phyloP scores from a whole-genome alignment of 1,140 invertebrate species.

The Eciton burchellii region DNA sequence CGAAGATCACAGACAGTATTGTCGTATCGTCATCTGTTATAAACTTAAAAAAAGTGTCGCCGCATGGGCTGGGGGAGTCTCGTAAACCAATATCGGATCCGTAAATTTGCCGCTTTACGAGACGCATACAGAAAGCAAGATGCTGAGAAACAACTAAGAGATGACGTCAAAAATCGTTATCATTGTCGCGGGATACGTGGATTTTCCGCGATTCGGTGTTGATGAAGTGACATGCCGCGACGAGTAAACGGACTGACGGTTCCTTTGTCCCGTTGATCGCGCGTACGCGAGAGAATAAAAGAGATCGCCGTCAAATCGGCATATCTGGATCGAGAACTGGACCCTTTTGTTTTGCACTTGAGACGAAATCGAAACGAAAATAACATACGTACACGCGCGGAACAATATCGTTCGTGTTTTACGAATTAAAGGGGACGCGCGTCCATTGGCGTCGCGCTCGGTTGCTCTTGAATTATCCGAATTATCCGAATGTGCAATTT shows the following conservation, averaged over 20 bases:
- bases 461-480: not conserved
- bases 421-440: constrained; percentile 40
- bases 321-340: constrained; percentile 25
- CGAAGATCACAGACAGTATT: constrained; percentile 55
- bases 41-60: too few relatives aligned
- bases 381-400: constrained; percentile 5
- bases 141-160: constrained; percentile 14
- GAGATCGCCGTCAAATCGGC: constrained; percentile 12
- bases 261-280: not conserved
- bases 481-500: not conserved
- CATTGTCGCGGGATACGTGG: not conserved
- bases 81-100: not conserved
- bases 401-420: constrained; percentile 58
- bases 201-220: not conserved
- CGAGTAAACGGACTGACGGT: not conserved
- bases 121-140: not conserved
- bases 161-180: constrained; percentile 3
- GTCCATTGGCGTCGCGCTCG: constrained; percentile 17
- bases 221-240: too few relatives aligned
- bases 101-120: not conserved
- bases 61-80: too few relatives aligned
- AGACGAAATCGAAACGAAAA: constrained; percentile 34
- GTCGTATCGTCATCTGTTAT: constrained; percentile 40
- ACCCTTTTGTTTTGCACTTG: constrained; percentile 20
- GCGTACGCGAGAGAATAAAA: constrained; percentile 13